Conservation (phyloP, 2,797 vertebrate species). For the Bucorvus abyssinicus region DNA sequence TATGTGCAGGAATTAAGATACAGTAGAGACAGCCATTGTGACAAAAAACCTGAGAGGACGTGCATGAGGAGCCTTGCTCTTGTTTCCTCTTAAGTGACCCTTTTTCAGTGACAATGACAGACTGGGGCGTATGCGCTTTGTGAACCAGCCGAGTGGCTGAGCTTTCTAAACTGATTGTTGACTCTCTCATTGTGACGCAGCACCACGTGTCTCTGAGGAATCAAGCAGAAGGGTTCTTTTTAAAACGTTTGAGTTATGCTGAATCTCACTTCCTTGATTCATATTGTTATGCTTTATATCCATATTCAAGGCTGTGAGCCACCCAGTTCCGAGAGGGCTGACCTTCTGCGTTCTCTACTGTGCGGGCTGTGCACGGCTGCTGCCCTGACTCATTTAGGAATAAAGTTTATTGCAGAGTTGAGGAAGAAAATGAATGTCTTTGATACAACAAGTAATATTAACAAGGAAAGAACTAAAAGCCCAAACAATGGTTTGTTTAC, state of each 20-base stretch:
- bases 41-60: neutral
- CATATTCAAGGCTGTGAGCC: neutral
- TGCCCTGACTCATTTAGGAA: neutral
- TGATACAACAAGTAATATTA: neutral
- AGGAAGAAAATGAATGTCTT: neutral
- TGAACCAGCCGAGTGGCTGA: neutral
- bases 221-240: neutral
- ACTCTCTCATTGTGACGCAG: neutral
- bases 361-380: neutral
- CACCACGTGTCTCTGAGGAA: neutral
- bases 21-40: neutral
- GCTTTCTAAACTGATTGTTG: neutral
- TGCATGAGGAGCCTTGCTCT: rapidly evolving
- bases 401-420: neutral
- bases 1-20: neutral
- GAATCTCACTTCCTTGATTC: neutral
- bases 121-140: rapidly evolving
- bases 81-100: neutral
- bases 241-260: rapidly evolving
- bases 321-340: neutral
- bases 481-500: neutral
- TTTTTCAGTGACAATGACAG: neutral
- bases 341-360: neutral
- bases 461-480: neutral
- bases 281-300: neutral